Evolutionary conservation across 1,140 invertebrate genomes (phyloP), one percentile per base, ranked within the genome.

Genomic region (Temnothorax longispinosus): DNA sequence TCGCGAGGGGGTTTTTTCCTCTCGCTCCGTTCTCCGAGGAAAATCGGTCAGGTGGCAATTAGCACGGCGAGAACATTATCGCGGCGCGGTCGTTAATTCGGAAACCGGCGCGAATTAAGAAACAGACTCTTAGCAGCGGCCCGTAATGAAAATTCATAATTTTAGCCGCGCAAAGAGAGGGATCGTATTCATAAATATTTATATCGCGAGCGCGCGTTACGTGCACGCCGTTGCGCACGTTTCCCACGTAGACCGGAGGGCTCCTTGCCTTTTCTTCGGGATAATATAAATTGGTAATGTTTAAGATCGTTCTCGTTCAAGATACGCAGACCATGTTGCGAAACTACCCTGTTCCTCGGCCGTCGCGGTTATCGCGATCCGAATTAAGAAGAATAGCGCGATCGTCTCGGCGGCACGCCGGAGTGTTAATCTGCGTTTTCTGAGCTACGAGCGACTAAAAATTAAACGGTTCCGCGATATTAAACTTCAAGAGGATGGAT

Each of bases 81-180:
- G n/a, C 32, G 27, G 67, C 11, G 18, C 52, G 32, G 32, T 75
- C 54, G 44, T 84, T 84, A 84, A 62, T 84, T 84, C 38, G 41
- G 15, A 27, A 27, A 47, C 18, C 41, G 27, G 32, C 54, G 56
- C 80, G 54, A 75, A 84, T 84, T 74, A 84, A 84, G 80, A 84
- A 84, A 84, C 56, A 75, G 52, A 54, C 78, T 38, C 62, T 81
- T 71, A 71, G 35, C 21, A 71, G 64, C 35, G 21, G 64, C 35
- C 50, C 76, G 62, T 84, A 75, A 84, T 84, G 69, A 84, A 84
- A 84, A 84, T 60, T 84, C 80, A 74, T 75, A 84, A 75, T 84
- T 84, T 50, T 54, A 38, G 21, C 54, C 13, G n/a, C 54, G 54
- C 69, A 32, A 21, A 18, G 11, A 21, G 50, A 58, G 8, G 69